Evolutionary conservation across 1,140 invertebrate genomes (phyloP).

Genomic region (Tenebrio molitor): DNA sequence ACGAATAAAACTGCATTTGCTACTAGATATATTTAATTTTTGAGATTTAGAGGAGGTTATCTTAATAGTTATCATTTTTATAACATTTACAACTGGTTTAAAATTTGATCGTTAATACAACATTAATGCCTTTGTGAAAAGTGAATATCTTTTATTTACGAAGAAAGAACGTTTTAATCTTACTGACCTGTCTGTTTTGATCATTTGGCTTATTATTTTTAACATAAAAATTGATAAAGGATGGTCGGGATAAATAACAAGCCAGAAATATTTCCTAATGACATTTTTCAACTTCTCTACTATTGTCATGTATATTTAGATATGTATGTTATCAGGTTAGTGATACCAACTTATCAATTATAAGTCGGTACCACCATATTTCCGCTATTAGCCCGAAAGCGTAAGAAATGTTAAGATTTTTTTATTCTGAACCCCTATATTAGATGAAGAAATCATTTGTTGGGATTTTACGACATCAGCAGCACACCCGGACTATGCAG

Average conservation of each 20-base stretch:
- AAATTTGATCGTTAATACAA: not conserved
- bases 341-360: too few species aligned
- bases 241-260: not conserved
- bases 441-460: conserved; percentile 37
- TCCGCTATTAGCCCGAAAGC: too few species aligned
- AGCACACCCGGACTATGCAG: conserved; percentile 44
- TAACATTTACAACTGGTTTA: conserved; percentile 14
- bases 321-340: too few species aligned
- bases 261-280: not conserved
- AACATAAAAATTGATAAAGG: conserved; percentile 3
- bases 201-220: conserved; percentile 8
- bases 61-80: conserved; percentile 30
- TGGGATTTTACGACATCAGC: conserved; percentile 40
- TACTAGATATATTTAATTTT: conserved; percentile 14
- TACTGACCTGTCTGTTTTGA: conserved; percentile 6
- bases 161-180: not conserved
- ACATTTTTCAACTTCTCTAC: not conserved
- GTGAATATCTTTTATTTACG: conserved; percentile 10
- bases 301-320: too few species aligned
- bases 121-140: not conserved
- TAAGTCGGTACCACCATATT: not conserved
- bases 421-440: conserved; percentile 23
- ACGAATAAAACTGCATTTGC: not conserved
- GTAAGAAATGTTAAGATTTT: conserved; percentile 2
- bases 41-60: conserved; percentile 23